Conservation (phyloP, 1,140 invertebrate species). For the Scaptomyza graminum region DNA sequence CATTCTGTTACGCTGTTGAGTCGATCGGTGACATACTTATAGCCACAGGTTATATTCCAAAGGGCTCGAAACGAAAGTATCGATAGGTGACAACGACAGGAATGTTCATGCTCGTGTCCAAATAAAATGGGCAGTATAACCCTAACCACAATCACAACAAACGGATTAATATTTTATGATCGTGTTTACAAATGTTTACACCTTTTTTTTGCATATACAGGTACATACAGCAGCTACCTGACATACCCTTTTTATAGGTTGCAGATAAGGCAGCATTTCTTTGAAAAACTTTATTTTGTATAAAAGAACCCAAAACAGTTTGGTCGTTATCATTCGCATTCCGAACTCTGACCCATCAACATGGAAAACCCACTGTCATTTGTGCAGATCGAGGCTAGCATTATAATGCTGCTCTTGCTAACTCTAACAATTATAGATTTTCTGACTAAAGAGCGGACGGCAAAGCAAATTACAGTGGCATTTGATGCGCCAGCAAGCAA, state of each 20-base stretch:
- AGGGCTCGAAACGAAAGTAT: no score
- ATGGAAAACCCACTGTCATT: constrained; percentile 37
- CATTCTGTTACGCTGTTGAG: no score
- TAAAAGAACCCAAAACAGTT: constrained; percentile 8
- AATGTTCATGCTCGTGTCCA: no score
- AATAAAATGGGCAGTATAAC: no score
- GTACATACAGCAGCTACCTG: constrained; percentile 5
- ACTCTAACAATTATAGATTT: constrained; percentile 38
- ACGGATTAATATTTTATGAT: constrained; percentile 47
- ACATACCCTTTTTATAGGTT: background rate
- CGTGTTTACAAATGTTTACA: constrained; percentile 27
- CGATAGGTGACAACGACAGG: no score
- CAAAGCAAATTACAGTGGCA: background rate
- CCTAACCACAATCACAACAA: constrained; percentile 34
- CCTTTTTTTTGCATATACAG: background rate
- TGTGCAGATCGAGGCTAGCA: constrained; percentile 28
- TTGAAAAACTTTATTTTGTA: no score
- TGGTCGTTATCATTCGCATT: constrained; percentile 28
- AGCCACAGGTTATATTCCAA: no score
- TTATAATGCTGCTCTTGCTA: constrained; percentile 33
- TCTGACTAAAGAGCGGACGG: constrained; percentile 22
- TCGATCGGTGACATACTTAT: no score
- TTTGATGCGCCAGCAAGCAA: background rate
- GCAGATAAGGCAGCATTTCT: background rate
- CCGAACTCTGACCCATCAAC: constrained; percentile 6